A percentile compares a stretch with the other conserved stretches of the same genome.
Conservation (phyloP, 2,113 vertebrate genomes). For the Pleuronectes platessa region DNA sequence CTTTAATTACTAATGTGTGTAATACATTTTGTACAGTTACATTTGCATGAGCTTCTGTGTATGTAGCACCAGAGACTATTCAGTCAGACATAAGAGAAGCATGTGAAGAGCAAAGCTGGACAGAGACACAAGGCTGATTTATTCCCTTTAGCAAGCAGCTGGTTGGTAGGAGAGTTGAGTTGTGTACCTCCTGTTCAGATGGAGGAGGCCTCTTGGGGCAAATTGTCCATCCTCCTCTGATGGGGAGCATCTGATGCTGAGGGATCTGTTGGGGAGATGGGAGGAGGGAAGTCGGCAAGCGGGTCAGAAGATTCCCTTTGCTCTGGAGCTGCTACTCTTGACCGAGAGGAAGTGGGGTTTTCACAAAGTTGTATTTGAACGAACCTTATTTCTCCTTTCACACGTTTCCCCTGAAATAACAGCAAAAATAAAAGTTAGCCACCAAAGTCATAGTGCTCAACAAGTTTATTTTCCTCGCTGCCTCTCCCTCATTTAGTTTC, state of each 20-base stretch:
- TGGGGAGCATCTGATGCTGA: conserved; percentile 13
- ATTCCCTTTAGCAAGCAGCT: conserved; percentile 34
- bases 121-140: conserved; percentile 35
- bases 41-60: conserved; percentile 19
- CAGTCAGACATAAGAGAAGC: not conserved
- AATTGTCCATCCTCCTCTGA: conserved; percentile 44
- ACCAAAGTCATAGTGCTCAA: conserved; percentile 20
- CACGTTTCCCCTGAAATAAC: too few relatives aligned
- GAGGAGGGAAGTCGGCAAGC: too few relatives aligned
- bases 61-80: too few relatives aligned
- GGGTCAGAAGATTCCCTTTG: too few relatives aligned
- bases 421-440: not conserved
- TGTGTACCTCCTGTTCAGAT: conserved; percentile 24
- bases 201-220: conserved; percentile 33
- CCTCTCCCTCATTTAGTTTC: conserved; percentile 2
- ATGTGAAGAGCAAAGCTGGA: not conserved
- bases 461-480: not conserved
- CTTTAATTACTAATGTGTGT: conserved; percentile 62
- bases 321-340: too few relatives aligned
- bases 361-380: too few relatives aligned
- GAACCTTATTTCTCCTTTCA: too few relatives aligned
- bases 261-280: not conserved
- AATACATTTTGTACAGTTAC: conserved; percentile 23
- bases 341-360: too few relatives aligned
- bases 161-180: conserved; percentile 17